These are phyloP conservation scores for Serinus canaria DNA, from an alignment of 2,113 vertebrate species.

Conservation along the genomic window DNA sequence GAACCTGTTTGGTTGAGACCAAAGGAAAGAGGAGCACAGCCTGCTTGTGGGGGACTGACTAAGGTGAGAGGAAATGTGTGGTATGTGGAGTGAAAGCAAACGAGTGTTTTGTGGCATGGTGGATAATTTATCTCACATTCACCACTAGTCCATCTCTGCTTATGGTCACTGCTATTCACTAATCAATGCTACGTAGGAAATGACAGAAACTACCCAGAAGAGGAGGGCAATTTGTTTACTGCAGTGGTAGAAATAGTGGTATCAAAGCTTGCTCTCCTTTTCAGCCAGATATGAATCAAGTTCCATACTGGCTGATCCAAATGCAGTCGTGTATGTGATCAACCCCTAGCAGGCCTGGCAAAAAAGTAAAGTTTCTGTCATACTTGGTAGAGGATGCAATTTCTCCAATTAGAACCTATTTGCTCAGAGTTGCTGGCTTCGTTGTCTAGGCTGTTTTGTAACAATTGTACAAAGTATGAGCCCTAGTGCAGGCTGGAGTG, in stretches of 20 bases:
- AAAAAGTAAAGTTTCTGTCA: not conserved
- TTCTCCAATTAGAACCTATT: slow-evolving; percentile 24
- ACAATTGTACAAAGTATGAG: not conserved
- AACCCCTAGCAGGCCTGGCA: slow-evolving; percentile 3
- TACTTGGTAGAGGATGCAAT: not conserved
- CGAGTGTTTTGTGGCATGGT: not conserved
- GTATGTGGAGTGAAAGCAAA: not conserved
- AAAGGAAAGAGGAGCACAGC: not conserved
- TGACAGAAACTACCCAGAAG: slow-evolving; percentile 5
- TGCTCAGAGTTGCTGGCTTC: slow-evolving; percentile 45
- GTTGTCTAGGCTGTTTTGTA: not conserved
- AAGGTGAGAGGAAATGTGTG: not conserved
- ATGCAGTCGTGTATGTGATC: not conserved
- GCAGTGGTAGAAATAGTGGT: slow-evolving; percentile 51
- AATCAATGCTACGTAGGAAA: not conserved
- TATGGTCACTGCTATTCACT: slow-evolving; percentile 27
- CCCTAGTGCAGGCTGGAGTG: not conserved
- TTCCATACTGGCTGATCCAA: not conserved
- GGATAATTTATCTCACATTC: not conserved
- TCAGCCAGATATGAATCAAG: not conserved
- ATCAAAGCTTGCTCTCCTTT: slow-evolving; percentile 33
- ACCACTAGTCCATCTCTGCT: not conserved
- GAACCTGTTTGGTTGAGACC: not conserved
- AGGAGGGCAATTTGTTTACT: slow-evolving; percentile 24
- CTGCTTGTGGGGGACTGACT: not conserved